These are phyloP conservation scores for Hypocryptadius cinnamomeus DNA, from an alignment of 2,113 vertebrate species.

Conservation along the genomic window DNA sequence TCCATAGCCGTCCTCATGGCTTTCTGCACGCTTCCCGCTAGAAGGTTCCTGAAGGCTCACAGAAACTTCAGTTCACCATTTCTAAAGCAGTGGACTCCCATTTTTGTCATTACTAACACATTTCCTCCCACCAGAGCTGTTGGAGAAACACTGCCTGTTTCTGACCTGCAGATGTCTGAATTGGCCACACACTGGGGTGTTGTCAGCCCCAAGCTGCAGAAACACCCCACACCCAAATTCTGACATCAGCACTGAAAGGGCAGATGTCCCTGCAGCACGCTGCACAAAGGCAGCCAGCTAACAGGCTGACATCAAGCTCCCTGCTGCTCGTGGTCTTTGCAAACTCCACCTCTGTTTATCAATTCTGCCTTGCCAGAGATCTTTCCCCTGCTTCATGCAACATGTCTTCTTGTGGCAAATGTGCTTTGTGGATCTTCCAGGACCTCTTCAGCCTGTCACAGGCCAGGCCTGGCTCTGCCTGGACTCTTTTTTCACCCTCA, in stretches of 20 bases:
- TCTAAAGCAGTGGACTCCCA: neutral
- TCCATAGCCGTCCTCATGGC: accelerated
- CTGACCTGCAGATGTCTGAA: neutral
- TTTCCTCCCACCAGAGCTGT: neutral
- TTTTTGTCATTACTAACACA: neutral
- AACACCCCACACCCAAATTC: neutral
- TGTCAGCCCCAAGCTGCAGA: neutral
- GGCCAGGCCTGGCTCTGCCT: neutral
- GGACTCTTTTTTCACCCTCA: neutral
- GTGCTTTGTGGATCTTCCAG: neutral
- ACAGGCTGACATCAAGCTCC: neutral
- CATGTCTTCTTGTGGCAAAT: neutral
- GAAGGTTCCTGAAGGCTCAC: neutral
- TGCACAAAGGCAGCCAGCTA: neutral
- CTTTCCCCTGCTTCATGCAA: neutral
- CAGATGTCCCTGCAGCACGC: neutral
- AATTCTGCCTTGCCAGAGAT: neutral
- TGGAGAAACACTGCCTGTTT: neutral
- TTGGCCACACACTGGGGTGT: neutral
- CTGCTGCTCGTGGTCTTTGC: neutral
- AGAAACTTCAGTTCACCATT: neutral
- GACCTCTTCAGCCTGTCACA: neutral
- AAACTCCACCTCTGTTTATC: neutral
- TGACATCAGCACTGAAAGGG: neutral
- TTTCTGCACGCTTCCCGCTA: neutral